Evolutionary conservation across 2,888 invertebrate genomes (phyloP).

Genomic region (Sabatieria punctata): DNA sequence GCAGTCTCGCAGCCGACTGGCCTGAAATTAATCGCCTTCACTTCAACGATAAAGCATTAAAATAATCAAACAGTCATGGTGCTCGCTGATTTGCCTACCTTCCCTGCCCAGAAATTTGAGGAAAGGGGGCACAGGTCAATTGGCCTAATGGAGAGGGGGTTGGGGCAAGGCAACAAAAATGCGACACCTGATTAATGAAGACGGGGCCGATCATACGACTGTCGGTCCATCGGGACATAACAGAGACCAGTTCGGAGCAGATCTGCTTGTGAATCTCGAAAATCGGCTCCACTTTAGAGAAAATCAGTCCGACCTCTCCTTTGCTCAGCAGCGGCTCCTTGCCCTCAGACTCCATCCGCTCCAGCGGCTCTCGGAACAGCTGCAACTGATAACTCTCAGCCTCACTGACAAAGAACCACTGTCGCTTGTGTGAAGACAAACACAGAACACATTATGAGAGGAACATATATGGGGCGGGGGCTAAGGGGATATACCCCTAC

Average conservation of each 20-base stretch:
- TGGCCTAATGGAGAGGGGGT: background rate
- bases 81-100: no score
- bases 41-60: background rate
- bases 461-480: no score
- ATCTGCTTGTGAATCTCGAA: constrained; percentile 73
- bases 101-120: background rate
- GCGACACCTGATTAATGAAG: constrained; percentile 55
- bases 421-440: no score
- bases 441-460: no score
- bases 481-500: no score
- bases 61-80: no score
- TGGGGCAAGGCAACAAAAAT: background rate
- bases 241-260: constrained; percentile 40
- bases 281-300: constrained; percentile 83
- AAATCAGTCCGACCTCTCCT: constrained; percentile 81
- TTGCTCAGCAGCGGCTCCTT: constrained; percentile 57
- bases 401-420: no score
- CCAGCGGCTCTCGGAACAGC: constrained; percentile 82
- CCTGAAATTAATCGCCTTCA: constrained; percentile 33
- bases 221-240: constrained; percentile 66
- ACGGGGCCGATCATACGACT: constrained; percentile 70
- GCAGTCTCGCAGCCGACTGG: constrained; percentile 69
- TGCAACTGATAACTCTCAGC: constrained; percentile 35
- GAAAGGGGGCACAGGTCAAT: background rate
- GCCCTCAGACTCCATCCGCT: constrained; percentile 75